Conservation (phyloP, 1,140 invertebrate genomes). For the Trachymyrmex cornetzi region DNA sequence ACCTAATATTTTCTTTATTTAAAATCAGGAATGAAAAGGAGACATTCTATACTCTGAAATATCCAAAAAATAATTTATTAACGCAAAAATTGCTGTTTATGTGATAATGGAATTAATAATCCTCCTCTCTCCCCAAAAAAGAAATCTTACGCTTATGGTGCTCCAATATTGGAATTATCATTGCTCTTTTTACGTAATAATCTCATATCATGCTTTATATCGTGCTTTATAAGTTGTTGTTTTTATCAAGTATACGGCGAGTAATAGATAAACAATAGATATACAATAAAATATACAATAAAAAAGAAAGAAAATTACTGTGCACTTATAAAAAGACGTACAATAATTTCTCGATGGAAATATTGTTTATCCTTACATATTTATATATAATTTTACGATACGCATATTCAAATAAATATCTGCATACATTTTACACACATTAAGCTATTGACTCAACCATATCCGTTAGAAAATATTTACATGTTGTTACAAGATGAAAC, state of each 20-base stretch:
- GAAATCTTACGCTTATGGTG: neutral
- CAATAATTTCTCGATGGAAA: neutral
- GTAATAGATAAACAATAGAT: too few relatives aligned
- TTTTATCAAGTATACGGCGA: neutral
- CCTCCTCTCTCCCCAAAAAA: too few relatives aligned
- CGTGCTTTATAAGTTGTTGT: neutral
- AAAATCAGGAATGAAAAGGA: too few relatives aligned
- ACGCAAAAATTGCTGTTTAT: too few relatives aligned
- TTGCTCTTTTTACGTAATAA: conserved; percentile 27
- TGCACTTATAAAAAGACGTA: neutral
- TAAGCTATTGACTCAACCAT: conserved; percentile 16
- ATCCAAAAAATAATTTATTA: too few relatives aligned
- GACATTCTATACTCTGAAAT: too few relatives aligned
- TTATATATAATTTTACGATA: neutral
- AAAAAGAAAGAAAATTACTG: neutral
- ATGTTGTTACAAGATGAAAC: conserved; percentile 28
- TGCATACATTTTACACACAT: neutral
- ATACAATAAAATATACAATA: too few relatives aligned
- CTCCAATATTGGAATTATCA: conserved; percentile 17
- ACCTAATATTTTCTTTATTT: too few relatives aligned
- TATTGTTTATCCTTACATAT: neutral
- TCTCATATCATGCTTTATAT: neutral
- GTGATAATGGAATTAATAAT: too few relatives aligned
- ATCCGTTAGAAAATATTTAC: conserved; percentile 14
- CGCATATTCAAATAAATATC: neutral